Evolutionary conservation across 2,888 invertebrate species (phyloP).

Genomic region (Silvanus unidentatus): DNA sequence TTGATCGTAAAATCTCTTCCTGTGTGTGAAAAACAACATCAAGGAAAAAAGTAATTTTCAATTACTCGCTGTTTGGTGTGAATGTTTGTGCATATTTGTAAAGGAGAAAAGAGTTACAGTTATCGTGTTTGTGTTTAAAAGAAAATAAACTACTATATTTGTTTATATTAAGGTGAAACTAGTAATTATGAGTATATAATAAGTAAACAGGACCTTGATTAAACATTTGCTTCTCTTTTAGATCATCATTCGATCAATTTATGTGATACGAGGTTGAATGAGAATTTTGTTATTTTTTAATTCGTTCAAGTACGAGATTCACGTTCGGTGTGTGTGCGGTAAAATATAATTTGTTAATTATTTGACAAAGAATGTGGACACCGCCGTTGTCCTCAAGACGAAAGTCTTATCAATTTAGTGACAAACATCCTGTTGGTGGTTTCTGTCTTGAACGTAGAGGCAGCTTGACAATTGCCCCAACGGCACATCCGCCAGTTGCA

Average conservation of each 20-base stretch:
- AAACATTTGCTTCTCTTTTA: background rate
- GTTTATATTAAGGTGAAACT: conserved; percentile 24
- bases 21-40: no score
- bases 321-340: no score
- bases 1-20: no score
- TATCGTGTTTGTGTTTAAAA: conserved; percentile 18
- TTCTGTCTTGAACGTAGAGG: conserved; percentile 31
- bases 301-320: background rate
- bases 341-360: no score
- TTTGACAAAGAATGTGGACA: conserved; percentile 13
- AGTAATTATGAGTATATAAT: conserved; percentile 17
- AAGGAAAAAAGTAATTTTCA: no score
- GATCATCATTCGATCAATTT: no score
- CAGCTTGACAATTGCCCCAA: conserved; percentile 30
- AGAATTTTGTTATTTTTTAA: no score
- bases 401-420: no score
- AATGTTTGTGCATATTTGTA: no score
- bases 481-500: conserved; percentile 8
- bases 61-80: no score
- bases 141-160: conserved; percentile 21
- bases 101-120: no score
- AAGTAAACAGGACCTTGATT: conserved; percentile 21
- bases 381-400: conserved; percentile 13
- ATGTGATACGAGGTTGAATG: background rate
- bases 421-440: conserved; percentile 16